phyloP scores from a whole-genome alignment of 1,140 invertebrate species.

The Papilio polytes region DNA sequence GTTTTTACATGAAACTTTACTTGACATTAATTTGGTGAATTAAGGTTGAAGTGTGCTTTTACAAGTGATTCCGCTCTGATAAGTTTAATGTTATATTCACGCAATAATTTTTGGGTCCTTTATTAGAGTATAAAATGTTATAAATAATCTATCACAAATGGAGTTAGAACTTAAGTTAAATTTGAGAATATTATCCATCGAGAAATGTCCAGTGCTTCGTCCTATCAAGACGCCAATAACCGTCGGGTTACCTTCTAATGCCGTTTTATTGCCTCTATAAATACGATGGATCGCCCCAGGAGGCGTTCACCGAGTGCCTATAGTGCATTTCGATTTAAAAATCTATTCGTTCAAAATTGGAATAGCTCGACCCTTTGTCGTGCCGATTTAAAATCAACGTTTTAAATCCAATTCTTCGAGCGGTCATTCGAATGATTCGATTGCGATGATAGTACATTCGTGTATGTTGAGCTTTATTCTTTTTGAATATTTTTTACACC shows the following conservation, averaged over 20 bases:
- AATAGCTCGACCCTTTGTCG: constrained; percentile 72
- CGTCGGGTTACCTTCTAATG: constrained; percentile 64
- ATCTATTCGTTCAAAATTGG: constrained; percentile 74
- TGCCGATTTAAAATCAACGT: constrained; percentile 69
- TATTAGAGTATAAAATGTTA: neutral
- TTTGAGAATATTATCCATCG: neutral
- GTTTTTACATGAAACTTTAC: constrained; percentile 25
- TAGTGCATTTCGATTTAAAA: constrained; percentile 70
- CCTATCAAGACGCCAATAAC: constrained; percentile 42
- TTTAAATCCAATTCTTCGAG: constrained; percentile 69
- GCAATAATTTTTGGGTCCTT: neutral
- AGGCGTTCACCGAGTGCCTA: constrained; percentile 72
- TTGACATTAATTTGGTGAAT: constrained; percentile 37
- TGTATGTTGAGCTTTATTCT: no score
- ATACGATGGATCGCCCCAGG: constrained; percentile 74
- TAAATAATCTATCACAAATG: neutral
- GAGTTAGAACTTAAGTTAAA: neutral
- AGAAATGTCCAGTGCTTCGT: constrained; percentile 17
- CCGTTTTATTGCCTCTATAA: constrained; percentile 78
- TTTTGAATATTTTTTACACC: no score
- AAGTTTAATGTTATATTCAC: constrained; percentile 1
- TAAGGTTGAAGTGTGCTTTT: constrained; percentile 36
- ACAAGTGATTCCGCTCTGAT: constrained; percentile 21
- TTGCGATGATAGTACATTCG: neutral
- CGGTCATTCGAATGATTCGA: constrained; percentile 46